Evolutionary conservation across 2,797 vertebrate genomes (phyloP).

Genomic region (Rachycentron canadum): DNA sequence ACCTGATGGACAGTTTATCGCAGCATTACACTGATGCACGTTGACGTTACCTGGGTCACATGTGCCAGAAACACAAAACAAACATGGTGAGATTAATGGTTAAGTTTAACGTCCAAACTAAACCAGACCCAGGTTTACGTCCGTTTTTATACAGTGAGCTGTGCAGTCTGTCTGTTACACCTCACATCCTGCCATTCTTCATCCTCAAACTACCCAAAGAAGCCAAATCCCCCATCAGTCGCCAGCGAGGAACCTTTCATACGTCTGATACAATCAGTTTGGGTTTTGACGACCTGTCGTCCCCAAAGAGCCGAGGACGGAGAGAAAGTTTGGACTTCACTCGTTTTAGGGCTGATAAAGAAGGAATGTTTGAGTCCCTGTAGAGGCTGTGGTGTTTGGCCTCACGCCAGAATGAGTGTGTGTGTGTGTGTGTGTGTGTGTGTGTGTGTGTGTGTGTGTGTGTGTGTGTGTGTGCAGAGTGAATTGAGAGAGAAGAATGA

Average conservation of each 20-base stretch:
- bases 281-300: slow-evolving; percentile 54
- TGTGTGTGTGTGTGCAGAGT: slow-evolving; percentile 10
- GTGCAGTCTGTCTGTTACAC: too few relatives aligned
- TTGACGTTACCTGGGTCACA: too few relatives aligned
- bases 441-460: background rate
- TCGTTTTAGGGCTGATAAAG: slow-evolving; percentile 58
- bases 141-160: too few relatives aligned
- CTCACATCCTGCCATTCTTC: slow-evolving; percentile 1
- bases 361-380: slow-evolving; percentile 57
- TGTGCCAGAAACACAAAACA: too few relatives aligned
- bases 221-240: background rate
- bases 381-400: slow-evolving; percentile 58
- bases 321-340: slow-evolving; percentile 13
- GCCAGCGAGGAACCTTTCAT: slow-evolving; percentile 10
- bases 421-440: slow-evolving; percentile 27
- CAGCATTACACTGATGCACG: too few relatives aligned
- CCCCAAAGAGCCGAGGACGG: slow-evolving; percentile 24
- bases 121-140: too few relatives aligned
- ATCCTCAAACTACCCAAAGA: background rate
- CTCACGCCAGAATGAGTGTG: slow-evolving; percentile 36
- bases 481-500: slow-evolving; percentile 5
- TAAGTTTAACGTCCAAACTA: too few relatives aligned
- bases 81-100: too few relatives aligned
- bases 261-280: slow-evolving; percentile 37
- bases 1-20: too few relatives aligned